Evolutionary conservation across 2,797 vertebrate genomes (phyloP), one percentile per base, ranked within the genome.

Genomic region (Halcyon smyrnensis): DNA sequence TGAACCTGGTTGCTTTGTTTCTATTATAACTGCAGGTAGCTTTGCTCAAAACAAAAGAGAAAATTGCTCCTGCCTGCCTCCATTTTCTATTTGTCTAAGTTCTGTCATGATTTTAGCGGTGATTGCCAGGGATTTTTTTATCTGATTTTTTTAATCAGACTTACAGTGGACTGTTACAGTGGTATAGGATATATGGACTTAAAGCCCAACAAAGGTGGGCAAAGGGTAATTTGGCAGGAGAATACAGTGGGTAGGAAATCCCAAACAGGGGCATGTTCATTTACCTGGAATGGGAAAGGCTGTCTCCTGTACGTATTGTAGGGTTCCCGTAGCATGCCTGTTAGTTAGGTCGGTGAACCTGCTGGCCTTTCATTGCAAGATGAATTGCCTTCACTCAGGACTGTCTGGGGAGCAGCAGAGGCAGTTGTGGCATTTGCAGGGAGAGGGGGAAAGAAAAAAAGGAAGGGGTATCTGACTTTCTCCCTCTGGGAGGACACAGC

Each of bases 371-470:
- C 28, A 69, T 71, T 62, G 21, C 53, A 84, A 82, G 67, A 84
- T 80, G 73, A 90, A 87, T 95, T 96, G 60, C 73, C 23, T 93
- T 89, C 54, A 21, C 56, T 78, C 32, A 21, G 89, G 78, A 86
- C 62, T 76, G 57, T 91, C 56, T 93, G 75, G 50, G 37, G 78
- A 94, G 10, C 53, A 39, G 45, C 0, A 4, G 51, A 37, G 32
- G 15, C 23, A 81, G 36, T 37, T 45, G 7, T 67, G 74, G 46
- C 60, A 45, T 73, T 85, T 76, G 18, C 9, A n/a, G 45, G 20
- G 20, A 11, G 18, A 17, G 17, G 43, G 43, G 43, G 20, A 19
- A 57, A 27, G 34, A 23, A 62, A 34, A 48, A 59, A 77, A 57
- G 3, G 30, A 64, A 85, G 60, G n/a, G 34, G 5, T 37, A n/a